Evolutionary conservation across 2,113 vertebrate genomes (phyloP).

Genomic region (Paramormyrops kingsleyae): DNA sequence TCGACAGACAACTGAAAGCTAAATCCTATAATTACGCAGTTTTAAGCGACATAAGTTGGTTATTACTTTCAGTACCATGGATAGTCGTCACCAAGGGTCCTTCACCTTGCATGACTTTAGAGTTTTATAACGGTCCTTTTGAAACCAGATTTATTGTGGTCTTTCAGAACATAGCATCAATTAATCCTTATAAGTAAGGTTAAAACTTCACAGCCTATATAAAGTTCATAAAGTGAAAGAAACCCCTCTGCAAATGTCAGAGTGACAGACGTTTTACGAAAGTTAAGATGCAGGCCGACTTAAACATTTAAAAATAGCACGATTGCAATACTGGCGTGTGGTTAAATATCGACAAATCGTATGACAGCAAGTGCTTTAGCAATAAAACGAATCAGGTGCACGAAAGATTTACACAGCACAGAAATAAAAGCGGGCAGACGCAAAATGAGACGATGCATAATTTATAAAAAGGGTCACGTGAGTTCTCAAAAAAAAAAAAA

Average conservation of each 20-base stretch:
- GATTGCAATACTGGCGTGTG: not conserved
- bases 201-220: not conserved
- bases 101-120: not conserved
- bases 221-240: not conserved
- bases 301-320: not conserved
- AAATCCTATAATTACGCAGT: not conserved
- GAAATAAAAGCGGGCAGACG: not conserved
- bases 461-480: not conserved
- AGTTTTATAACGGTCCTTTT: not conserved
- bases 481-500: not conserved
- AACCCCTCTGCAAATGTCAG: not conserved
- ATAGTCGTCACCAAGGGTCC: not conserved
- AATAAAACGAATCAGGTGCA: not conserved
- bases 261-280: not conserved
- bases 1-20: not conserved
- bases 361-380: not conserved
- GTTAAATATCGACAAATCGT: not conserved
- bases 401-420: not conserved
- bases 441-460: not conserved
- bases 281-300: not conserved
- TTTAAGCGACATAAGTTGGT: not conserved
- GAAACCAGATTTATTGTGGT: not conserved
- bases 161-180: not conserved
- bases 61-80: constrained; percentile 4
- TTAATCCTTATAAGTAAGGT: not conserved